Evolutionary conservation across 2,888 invertebrate genomes (phyloP).

Genomic region (Acheta domesticus): DNA sequence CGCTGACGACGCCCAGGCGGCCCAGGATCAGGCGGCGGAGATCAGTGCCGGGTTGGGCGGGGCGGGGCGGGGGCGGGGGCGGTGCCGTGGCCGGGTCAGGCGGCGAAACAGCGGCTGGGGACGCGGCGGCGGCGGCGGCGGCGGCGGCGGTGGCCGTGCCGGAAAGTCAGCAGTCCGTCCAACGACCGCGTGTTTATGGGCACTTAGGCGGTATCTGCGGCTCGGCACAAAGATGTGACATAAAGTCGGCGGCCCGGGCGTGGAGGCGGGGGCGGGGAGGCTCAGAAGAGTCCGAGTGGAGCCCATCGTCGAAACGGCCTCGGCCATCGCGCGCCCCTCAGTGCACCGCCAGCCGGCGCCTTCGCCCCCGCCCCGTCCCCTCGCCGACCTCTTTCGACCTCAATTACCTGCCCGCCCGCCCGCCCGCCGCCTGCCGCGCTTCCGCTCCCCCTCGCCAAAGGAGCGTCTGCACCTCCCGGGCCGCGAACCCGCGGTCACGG

Average conservation of each 20-base stretch:
- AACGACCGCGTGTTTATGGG: conserved; percentile 26
- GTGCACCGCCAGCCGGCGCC: neutral
- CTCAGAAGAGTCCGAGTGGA: conserved; percentile 6
- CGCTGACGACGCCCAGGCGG: neutral
- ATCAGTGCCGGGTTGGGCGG: neutral
- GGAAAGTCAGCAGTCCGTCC: conserved; percentile 26
- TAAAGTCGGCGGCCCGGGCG: neutral
- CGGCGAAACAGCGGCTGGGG: too few species aligned
- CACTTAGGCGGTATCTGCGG: conserved; percentile 22
- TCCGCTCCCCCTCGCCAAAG: too few species aligned
- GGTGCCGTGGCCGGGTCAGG: neutral
- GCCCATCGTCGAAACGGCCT: neutral
- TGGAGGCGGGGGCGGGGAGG: neutral
- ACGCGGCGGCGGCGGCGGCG: neutral
- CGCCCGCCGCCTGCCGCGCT: too few species aligned
- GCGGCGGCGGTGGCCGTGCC: neutral
- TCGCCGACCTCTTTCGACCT: conserved; percentile 21
- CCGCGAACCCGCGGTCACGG: too few species aligned
- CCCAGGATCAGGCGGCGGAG: too few species aligned
- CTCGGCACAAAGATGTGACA: conserved; percentile 1
- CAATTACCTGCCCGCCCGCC: neutral
- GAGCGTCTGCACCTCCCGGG: too few species aligned
- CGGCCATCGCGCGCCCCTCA: neutral
- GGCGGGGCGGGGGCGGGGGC: neutral
- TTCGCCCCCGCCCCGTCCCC: neutral